Evolutionary conservation across 1,140 invertebrate species (phyloP).

Genomic region (Stegodyphus dumicola): DNA sequence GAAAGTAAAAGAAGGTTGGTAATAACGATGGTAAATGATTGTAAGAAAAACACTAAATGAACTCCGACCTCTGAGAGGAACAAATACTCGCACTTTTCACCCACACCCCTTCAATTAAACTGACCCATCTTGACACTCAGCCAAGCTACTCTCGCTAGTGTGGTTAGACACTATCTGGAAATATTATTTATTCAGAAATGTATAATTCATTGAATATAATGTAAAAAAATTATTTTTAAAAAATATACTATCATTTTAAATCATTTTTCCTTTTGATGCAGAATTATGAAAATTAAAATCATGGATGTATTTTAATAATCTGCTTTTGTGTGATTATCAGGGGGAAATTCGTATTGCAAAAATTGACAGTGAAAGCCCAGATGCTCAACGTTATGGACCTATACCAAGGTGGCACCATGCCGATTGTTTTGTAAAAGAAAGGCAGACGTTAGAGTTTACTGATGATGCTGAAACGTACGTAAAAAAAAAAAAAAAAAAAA

Average conservation of each 20-base stretch:
- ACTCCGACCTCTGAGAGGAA: too few relatives aligned
- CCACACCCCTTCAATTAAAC: too few relatives aligned
- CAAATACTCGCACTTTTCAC: too few relatives aligned
- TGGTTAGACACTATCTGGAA: too few relatives aligned
- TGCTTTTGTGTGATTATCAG: constrained; percentile 68
- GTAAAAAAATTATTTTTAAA: neutral
- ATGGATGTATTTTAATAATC: neutral
- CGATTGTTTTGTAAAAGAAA: constrained; percentile 87
- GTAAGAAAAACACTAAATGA: too few relatives aligned
- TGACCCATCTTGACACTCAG: too few relatives aligned
- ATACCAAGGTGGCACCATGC: constrained; percentile 86
- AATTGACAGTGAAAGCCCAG: constrained; percentile 85
- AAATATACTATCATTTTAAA: too few relatives aligned
- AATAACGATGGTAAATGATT: too few relatives aligned
- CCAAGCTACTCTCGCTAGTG: too few relatives aligned
- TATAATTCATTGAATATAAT: neutral
- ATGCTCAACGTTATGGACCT: constrained; percentile 82
- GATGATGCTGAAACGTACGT: constrained; percentile 73
- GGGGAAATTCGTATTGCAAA: constrained; percentile 85
- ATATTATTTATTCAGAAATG: too few relatives aligned
- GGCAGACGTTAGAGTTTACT: constrained; percentile 81
- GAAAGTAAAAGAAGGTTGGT: too few relatives aligned
- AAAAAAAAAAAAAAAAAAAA: constrained; percentile 14
- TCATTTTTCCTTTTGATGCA: neutral
- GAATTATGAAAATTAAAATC: neutral